Evolutionary conservation across 2,888 invertebrate species (phyloP).

Genomic region (Stenolophus ochropezus): DNA sequence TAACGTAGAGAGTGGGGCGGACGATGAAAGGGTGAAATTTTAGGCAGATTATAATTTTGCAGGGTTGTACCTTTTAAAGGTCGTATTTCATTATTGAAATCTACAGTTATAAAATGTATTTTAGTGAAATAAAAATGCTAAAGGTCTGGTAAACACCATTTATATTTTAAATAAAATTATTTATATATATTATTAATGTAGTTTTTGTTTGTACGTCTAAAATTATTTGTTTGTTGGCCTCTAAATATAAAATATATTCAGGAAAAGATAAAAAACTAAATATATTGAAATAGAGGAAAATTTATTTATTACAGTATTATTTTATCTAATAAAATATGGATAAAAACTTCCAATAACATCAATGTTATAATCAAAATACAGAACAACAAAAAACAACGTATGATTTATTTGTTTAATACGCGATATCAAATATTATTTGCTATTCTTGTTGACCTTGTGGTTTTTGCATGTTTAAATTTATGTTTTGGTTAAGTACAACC

Average conservation of each 20-base stretch:
- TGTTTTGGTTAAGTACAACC: background rate
- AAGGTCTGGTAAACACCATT: too few species aligned
- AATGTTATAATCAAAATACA: background rate
- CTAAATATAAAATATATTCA: background rate
- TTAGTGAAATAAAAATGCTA: too few species aligned
- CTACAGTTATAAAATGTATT: too few species aligned
- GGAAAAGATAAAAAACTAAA: background rate
- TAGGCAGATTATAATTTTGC: background rate
- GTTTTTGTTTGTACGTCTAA: background rate
- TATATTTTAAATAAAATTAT: background rate
- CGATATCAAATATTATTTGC: background rate
- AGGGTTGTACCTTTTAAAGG: too few species aligned
- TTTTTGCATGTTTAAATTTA: background rate
- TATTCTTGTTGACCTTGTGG: background rate
- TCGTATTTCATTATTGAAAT: background rate
- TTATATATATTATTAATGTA: background rate
- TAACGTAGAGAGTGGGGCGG: background rate
- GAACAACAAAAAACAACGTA: background rate
- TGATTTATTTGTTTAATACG: background rate
- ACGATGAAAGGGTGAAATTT: background rate
- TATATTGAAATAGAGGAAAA: background rate
- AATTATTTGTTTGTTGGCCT: background rate
- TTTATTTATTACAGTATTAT: background rate
- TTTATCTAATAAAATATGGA: background rate
- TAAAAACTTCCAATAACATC: background rate